phyloP scores from a whole-genome alignment of 1,140 invertebrate genomes.

The Drosophila sucinea region DNA sequence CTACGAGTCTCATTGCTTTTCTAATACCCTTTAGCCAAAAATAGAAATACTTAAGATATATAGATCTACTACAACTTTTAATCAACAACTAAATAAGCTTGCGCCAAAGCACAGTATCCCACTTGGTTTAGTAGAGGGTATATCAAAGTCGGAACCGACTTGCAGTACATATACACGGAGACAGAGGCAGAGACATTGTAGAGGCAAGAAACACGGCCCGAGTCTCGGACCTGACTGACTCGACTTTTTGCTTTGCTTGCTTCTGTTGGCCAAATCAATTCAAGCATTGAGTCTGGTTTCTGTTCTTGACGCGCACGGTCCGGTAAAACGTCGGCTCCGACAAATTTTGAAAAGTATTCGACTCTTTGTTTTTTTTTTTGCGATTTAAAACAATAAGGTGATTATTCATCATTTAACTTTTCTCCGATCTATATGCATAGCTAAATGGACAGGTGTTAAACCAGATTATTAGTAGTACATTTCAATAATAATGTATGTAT shows the following conservation, averaged over 20 bases:
- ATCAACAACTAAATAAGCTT: too few species aligned
- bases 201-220: not conserved
- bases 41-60: too few species aligned
- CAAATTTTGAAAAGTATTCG: not conserved
- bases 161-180: constrained; percentile 14
- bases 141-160: not conserved
- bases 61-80: too few species aligned
- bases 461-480: too few species aligned
- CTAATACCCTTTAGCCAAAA: too few species aligned
- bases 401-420: not conserved
- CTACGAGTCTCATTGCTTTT: too few species aligned
- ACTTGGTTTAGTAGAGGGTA: not conserved
- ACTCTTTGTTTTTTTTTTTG: not conserved
- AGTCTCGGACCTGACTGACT: too few species aligned
- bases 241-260: constrained; percentile 34
- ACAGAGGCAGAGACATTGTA: not conserved
- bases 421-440: not conserved
- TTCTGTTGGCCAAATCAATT: constrained; percentile 64
- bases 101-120: too few species aligned
- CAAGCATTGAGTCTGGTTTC: constrained; percentile 73
- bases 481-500: too few species aligned
- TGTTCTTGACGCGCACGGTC: constrained; percentile 74
- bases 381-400: constrained; percentile 12
- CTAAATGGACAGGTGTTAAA: too few species aligned
- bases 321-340: constrained; percentile 10